A percentile compares a stretch with the other conserved stretches of the same genome.
phyloP scores from a whole-genome alignment of 2,113 vertebrate species.

The Herpailurus yagouaroundi region DNA sequence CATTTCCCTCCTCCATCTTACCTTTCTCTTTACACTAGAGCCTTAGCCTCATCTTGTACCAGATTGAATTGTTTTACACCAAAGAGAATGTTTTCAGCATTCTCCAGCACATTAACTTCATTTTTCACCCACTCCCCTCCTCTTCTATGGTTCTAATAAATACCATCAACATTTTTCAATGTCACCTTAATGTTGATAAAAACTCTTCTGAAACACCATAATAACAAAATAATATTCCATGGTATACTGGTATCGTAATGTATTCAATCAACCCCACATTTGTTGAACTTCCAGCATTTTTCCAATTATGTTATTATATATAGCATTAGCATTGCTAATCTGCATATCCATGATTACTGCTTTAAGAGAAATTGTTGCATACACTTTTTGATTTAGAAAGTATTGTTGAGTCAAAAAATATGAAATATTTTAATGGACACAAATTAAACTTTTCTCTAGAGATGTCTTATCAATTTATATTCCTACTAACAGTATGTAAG shows the following conservation, averaged over 20 bases:
- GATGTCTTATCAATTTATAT: not conserved
- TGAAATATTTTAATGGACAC: not conserved
- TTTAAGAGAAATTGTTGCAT: not conserved
- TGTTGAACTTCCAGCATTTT: not conserved
- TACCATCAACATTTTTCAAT: not conserved
- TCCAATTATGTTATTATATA: not conserved
- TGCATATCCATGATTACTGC: not conserved
- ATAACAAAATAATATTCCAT: not conserved
- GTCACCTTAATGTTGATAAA: not conserved
- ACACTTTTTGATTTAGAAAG: not conserved
- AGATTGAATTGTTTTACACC: not conserved
- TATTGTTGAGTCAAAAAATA: not conserved
- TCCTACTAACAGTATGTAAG: not conserved
- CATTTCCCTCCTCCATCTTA: not conserved
- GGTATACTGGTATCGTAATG: not conserved
- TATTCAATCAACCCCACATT: not conserved
- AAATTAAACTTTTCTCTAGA: not conserved
- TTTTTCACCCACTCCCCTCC: not conserved
- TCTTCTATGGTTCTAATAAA: not conserved
- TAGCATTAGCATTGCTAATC: not conserved
- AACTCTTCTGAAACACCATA: not conserved
- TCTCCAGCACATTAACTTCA: not conserved
- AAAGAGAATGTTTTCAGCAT: not conserved
- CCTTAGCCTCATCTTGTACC: not conserved
- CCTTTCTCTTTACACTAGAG: not conserved